phyloP scores from a whole-genome alignment of 2,888 invertebrate species.

The Ophion slaviceki region DNA sequence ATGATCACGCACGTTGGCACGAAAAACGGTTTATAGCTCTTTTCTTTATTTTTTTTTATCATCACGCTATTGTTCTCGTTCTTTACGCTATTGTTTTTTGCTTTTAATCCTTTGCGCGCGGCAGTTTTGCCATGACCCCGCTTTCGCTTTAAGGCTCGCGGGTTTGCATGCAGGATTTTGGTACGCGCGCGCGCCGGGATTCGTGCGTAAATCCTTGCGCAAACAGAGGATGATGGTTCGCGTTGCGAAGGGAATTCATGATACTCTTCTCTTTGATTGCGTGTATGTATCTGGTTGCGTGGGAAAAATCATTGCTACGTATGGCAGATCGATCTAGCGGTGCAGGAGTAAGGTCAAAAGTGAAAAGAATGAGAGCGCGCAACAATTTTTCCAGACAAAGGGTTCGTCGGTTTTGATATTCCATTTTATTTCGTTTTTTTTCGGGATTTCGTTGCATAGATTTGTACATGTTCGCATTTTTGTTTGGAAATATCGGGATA shows the following conservation, averaged over 20 bases:
- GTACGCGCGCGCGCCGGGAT: background rate
- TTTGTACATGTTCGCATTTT: background rate
- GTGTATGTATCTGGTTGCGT: background rate
- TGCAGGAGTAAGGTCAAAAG: background rate
- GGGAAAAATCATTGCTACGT: background rate
- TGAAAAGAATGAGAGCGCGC: background rate
- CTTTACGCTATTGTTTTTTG: background rate
- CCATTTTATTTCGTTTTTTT: background rate
- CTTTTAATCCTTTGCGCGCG: background rate
- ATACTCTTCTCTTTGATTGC: background rate
- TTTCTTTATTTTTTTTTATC: slow-evolving; percentile 25
- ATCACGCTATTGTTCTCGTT: background rate
- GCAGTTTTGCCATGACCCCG: background rate
- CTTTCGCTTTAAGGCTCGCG: background rate
- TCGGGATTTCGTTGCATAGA: background rate
- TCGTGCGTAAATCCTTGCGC: background rate
- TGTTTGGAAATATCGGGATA: no score
- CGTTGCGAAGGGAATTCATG: background rate
- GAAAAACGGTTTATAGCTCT: slow-evolving; percentile 52
- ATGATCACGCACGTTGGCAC: slow-evolving; percentile 16
- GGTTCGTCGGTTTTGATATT: background rate
- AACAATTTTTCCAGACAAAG: background rate
- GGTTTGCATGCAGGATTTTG: background rate
- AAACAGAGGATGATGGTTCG: background rate
- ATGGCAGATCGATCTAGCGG: background rate